Evolutionary conservation across 2,113 vertebrate genomes (phyloP).

Genomic region (Apodemus sylvaticus): DNA sequence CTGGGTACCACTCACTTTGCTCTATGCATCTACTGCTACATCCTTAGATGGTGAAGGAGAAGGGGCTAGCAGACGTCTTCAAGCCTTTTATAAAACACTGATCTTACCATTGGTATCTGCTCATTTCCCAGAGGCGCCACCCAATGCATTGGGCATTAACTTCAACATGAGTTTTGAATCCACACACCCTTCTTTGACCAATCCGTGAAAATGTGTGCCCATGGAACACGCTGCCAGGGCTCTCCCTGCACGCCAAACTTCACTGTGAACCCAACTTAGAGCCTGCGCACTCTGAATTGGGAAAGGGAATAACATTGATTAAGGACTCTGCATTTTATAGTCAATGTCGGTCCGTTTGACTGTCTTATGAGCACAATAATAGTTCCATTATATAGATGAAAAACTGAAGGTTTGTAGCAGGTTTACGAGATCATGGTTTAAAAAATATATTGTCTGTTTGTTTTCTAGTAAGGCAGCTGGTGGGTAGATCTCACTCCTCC

Average conservation of each 20-base stretch:
- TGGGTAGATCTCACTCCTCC: no score
- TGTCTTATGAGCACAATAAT: not conserved
- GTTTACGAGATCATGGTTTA: not conserved
- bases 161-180: not conserved
- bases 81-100: not conserved
- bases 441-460: not conserved
- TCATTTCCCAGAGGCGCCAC: not conserved
- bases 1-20: not conserved
- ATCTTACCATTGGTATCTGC: not conserved
- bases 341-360: not conserved
- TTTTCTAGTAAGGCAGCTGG: not conserved
- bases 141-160: not conserved
- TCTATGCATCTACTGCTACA: not conserved
- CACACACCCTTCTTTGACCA: not conserved
- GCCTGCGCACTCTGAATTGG: not conserved
- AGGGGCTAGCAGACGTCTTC: not conserved
- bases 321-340: not conserved
- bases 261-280: not conserved
- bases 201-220: not conserved
- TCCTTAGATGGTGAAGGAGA: not conserved
- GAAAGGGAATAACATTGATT: not conserved
- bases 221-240: not conserved
- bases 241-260: not conserved
- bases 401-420: not conserved
- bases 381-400: not conserved